A percentile compares a stretch with the other conserved stretches of the same genome.
Evolutionary conservation across 1,140 invertebrate species (phyloP).

Genomic region (Rhopalosiphum padi): DNA sequence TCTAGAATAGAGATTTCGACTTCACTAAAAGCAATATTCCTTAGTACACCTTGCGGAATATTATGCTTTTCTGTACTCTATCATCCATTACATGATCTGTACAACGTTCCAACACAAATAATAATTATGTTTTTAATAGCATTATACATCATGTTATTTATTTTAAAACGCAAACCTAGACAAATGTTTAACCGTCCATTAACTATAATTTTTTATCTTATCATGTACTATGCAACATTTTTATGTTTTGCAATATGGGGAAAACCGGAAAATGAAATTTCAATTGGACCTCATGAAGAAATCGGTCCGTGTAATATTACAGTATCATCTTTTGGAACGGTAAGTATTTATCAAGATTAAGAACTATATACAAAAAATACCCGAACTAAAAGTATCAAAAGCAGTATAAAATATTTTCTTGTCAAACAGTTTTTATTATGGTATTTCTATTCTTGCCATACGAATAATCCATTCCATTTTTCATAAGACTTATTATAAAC

Average conservation of each 20-base stretch:
- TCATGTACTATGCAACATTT: slow-evolving; percentile 67
- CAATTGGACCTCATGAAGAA: slow-evolving; percentile 76
- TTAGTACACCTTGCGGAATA: slow-evolving; percentile 76
- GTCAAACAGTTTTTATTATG: background rate
- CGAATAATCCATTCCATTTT: background rate
- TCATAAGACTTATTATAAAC: background rate
- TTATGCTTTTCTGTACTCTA: slow-evolving; percentile 76
- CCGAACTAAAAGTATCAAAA: background rate
- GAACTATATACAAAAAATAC: background rate
- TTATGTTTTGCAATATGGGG: slow-evolving; percentile 68
- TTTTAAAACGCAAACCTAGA: background rate
- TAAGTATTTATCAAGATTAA: slow-evolving; percentile 65
- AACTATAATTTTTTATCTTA: slow-evolving; percentile 62
- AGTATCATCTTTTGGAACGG: slow-evolving; percentile 72
- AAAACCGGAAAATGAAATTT: slow-evolving; percentile 73
- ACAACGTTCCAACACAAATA: slow-evolving; percentile 59
- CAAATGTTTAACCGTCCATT: background rate
- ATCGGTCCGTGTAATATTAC: slow-evolving; percentile 76
- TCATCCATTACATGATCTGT: slow-evolving; percentile 76
- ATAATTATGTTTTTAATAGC: slow-evolving; percentile 24
- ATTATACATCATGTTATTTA: background rate
- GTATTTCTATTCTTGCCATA: background rate
- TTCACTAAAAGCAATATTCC: slow-evolving; percentile 67
- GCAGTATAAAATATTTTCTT: background rate
- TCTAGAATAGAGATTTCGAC: slow-evolving; percentile 65